These are phyloP conservation scores for Rafetus swinhoei DNA, from an alignment of 2,113 vertebrate species.

Conservation along the genomic window DNA sequence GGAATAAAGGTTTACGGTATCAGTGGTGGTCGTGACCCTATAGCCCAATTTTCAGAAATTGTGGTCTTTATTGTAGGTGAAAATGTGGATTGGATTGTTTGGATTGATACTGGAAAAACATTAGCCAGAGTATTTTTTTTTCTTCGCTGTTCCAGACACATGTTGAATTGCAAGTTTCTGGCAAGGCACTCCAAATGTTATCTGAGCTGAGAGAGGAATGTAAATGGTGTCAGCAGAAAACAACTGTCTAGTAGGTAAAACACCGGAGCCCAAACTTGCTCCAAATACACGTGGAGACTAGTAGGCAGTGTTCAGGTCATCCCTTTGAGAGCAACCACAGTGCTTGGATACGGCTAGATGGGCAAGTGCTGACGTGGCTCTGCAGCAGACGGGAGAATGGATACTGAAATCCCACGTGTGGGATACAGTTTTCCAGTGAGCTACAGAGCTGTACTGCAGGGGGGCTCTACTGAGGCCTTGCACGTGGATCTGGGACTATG, in stretches of 20 bases:
- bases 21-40: conserved; percentile 20
- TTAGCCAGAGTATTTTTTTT: conserved; percentile 62
- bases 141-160: conserved; percentile 71
- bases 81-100: conserved; percentile 43
- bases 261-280: conserved; percentile 41
- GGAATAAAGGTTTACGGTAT: neutral
- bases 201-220: conserved; percentile 74
- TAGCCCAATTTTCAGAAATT: conserved; percentile 45
- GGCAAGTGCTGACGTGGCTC: neutral
- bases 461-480: neutral
- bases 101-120: conserved; percentile 80
- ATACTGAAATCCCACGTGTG: neutral
- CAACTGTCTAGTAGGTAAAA: conserved; percentile 73
- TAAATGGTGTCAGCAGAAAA: conserved; percentile 73
- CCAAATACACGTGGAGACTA: conserved; percentile 34
- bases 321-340: neutral
- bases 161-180: conserved; percentile 68
- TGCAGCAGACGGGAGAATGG: neutral
- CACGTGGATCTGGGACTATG: rapidly evolving
- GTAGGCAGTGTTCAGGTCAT: neutral
- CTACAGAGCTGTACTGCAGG: neutral
- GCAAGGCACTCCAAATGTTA: conserved; percentile 68
- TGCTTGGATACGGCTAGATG: conserved; percentile 23
- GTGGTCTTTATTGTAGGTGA: conserved; percentile 46
- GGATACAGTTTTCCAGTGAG: neutral